Evolutionary conservation across 2,797 vertebrate species (phyloP).

Genomic region (Synanceia verrucosa): DNA sequence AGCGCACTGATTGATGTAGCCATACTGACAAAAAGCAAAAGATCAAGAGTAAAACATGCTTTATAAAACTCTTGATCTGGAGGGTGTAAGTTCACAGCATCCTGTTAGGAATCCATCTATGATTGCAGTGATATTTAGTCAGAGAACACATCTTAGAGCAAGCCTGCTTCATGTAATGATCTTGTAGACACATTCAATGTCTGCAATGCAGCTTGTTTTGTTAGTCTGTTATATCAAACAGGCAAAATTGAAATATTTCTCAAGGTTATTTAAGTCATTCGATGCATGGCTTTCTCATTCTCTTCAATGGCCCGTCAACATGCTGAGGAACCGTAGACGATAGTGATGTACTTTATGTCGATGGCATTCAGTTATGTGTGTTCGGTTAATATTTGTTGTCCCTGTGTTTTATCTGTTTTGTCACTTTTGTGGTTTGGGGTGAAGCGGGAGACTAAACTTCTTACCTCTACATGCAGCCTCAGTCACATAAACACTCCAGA

Average conservation of each 20-base stretch:
- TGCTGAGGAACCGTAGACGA: conserved; percentile 1
- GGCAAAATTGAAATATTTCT: conserved; percentile 16
- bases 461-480: conserved; percentile 55
- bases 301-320: conserved; percentile 31
- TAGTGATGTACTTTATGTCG: conserved; percentile 1
- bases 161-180: conserved; percentile 3
- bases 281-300: conserved; percentile 26
- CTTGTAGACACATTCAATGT: conserved; percentile 47
- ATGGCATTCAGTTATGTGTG: conserved; percentile 21
- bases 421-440: conserved; percentile 67
- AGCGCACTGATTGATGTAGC: conserved; percentile 8
- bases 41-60: conserved; percentile 53
- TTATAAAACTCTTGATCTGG: conserved; percentile 59
- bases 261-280: background rate
- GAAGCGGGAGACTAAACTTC: conserved; percentile 54
- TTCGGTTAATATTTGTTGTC: conserved; percentile 56
- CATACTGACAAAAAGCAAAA: conserved; percentile 30
- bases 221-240: conserved; percentile 11
- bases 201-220: conserved; percentile 9
- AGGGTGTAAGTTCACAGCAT: conserved; percentile 47
- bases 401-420: conserved; percentile 70
- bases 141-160: conserved; percentile 7
- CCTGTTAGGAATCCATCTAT: conserved; percentile 54
- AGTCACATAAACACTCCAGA: conserved; percentile 57
- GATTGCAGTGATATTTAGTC: conserved; percentile 37